phyloP scores from a whole-genome alignment of 1,140 invertebrate species.

The Drosophila arawakana region DNA sequence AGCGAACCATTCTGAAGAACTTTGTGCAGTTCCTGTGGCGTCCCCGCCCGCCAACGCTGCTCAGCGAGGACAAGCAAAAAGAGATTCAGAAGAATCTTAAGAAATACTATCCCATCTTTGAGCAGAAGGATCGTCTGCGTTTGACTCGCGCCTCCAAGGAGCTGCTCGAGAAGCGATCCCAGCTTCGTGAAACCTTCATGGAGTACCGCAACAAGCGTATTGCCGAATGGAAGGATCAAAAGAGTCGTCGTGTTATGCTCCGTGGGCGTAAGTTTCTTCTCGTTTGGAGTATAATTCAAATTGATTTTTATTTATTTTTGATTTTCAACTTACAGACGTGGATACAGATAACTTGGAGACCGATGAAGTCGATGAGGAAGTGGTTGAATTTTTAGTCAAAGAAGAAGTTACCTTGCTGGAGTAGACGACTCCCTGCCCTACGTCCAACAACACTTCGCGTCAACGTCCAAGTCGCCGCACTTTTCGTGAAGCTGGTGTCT shows the following conservation, averaged over 20 bases:
- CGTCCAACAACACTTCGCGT: not conserved
- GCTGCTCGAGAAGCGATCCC: conserved; percentile 96
- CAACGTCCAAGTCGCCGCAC: conserved; percentile 24
- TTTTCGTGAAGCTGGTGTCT: conserved; percentile 57
- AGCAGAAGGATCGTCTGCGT: conserved; percentile 97
- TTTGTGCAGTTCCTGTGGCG: conserved; percentile 99
- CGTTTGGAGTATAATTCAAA: not conserved
- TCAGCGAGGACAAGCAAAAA: conserved; percentile 92
- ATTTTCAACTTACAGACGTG: conserved; percentile 88
- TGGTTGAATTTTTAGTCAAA: conserved; percentile 98
- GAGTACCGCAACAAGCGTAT: conserved; percentile 91
- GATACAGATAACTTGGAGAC: conserved; percentile 96
- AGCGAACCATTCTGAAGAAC: conserved; percentile 93
- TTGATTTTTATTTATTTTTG: conserved; percentile 2
- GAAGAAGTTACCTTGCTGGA: conserved; percentile 93
- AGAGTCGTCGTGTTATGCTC: conserved; percentile 92
- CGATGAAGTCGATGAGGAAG: conserved; percentile 96
- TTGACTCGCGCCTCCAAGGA: conserved; percentile 98
- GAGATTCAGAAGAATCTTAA: conserved; percentile 99
- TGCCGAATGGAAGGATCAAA: conserved; percentile 91
- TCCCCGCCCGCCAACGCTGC: conserved; percentile 94
- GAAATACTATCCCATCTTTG: conserved; percentile 98
- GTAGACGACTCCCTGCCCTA: conserved; percentile 76
- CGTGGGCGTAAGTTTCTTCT: conserved; percentile 90
- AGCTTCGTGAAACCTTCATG: conserved; percentile 94